Evolutionary conservation across 2,888 invertebrate species (phyloP).

Genomic region (Glyphotaelius pellucidus): DNA sequence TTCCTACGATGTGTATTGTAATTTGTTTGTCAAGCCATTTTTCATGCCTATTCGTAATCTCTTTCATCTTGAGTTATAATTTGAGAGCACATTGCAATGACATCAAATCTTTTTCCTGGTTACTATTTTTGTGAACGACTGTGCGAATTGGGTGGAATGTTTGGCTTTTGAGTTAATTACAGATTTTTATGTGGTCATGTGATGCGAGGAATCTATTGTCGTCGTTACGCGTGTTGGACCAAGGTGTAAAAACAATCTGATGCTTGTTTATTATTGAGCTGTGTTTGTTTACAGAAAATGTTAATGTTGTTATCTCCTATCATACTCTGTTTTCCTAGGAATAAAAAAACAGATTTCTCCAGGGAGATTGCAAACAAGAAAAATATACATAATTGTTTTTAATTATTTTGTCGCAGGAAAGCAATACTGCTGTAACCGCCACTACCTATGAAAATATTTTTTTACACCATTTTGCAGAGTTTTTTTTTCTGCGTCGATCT

Average conservation of each 20-base stretch:
- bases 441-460: too few species aligned
- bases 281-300: neutral
- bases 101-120: neutral
- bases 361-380: too few species aligned
- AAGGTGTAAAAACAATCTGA: neutral
- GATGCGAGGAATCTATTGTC: constrained; percentile 21
- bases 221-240: neutral
- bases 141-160: neutral
- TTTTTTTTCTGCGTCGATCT: too few species aligned
- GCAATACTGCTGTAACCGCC: too few species aligned
- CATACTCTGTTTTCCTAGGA: neutral
- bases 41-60: neutral
- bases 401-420: too few species aligned
- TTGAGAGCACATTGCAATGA: neutral
- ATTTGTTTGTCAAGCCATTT: neutral
- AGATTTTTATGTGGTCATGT: constrained; percentile 11
- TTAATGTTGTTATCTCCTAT: neutral
- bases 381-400: too few species aligned
- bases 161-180: neutral
- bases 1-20: too few species aligned
- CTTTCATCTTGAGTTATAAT: neutral
- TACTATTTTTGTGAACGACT: neutral
- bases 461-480: too few species aligned
- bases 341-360: neutral
- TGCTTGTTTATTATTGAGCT: neutral